Conservation (phyloP, 2,113 vertebrate species). For the Pontoporia blainvillei region DNA sequence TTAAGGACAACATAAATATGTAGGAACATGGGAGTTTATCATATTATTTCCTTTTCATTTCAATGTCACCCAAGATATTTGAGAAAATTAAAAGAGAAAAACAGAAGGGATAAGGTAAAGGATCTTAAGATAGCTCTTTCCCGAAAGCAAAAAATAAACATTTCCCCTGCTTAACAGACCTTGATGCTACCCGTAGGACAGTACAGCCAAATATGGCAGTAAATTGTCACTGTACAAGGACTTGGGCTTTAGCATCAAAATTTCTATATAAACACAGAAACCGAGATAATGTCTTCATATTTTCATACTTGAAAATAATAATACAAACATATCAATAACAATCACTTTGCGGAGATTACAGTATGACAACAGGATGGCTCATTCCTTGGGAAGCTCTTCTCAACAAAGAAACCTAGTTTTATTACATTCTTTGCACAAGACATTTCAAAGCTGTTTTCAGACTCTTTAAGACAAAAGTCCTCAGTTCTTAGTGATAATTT, state of each 20-base stretch:
- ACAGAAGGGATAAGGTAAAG: not conserved
- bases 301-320: not conserved
- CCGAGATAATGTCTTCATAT: not conserved
- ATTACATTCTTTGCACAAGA: not conserved
- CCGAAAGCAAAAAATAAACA: not conserved
- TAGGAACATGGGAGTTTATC: not conserved
- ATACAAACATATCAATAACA: not conserved
- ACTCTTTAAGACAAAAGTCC: not conserved
- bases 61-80: not conserved
- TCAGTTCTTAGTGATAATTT: not conserved
- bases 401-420: not conserved
- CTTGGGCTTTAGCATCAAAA: not conserved
- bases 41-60: conserved; percentile 7
- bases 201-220: not conserved
- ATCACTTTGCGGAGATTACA: not conserved
- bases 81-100: not conserved
- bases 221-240: not conserved
- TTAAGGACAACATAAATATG: not conserved
- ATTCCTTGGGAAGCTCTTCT: not conserved
- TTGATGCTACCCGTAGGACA: not conserved
- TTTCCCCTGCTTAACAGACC: not conserved
- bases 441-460: conserved; percentile 7
- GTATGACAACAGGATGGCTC: not conserved
- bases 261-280: conserved; percentile 10
- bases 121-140: not conserved